Evolutionary conservation across 1,140 invertebrate genomes (phyloP), one percentile per base, ranked within the genome.

Genomic region (Halesus radiatus): DNA sequence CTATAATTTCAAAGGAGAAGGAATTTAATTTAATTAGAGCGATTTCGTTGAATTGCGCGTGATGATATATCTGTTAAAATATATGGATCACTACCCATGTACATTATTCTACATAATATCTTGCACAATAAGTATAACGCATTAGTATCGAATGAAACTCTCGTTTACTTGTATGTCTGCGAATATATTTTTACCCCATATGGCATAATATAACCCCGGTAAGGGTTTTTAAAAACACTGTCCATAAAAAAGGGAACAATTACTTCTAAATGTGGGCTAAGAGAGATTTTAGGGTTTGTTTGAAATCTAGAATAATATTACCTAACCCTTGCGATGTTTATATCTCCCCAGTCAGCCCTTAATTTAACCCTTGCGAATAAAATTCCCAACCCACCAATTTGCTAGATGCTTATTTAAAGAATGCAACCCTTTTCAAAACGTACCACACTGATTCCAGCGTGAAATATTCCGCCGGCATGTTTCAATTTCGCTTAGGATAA

Each of bases 331-430:
- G n/a, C 23, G 3, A 64, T 64, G 60, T 23, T 16, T 16, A 64
- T 64, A 16, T 15, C 60, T 64, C 20, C 60, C 60, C n/a, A 20
- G 20, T 22, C 54, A 18, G n/a, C 54, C 23, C 60, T 64, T 23
- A 64, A 56, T 45, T 23, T 29, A 23, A 64, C 60, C 60, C 60
- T 13, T 26, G 60, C 23, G 60, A 16, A 64, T 64, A 64, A 64
- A 64, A 64, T 64, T 64, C 60, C 60, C 60, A 8, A 29, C 18
- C 15, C 18, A 64, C 60, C 60, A 64, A 64, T 64, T 64, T 64
- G 60, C 60, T 64, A 64, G 60, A 23, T 26, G 60, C 60, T 64
- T 64, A 64, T 64, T 64, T 64, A 64, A 26, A 64, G 23, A 64
- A 64, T 64, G 20, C 23, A 26, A 64, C 60, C 60, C 60, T 26